Percentiles rank a stretch among this genome's conserved stretches.
These are phyloP conservation scores for Aegypius monachus DNA, from an alignment of 2,113 vertebrate genomes.

Conservation along the genomic window DNA sequence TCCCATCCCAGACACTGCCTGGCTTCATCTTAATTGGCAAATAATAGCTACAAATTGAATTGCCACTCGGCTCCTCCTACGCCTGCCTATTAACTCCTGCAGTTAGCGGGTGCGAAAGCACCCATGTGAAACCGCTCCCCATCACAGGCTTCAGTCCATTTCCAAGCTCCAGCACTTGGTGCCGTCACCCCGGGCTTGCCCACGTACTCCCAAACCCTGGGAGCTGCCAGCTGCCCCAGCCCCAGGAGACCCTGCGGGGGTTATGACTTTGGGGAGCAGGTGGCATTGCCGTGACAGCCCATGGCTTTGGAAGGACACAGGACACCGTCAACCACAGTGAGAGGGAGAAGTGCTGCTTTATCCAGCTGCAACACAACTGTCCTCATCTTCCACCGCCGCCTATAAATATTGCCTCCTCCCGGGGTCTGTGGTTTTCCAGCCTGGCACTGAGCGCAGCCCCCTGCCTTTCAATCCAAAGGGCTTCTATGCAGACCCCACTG, in stretches of 20 bases:
- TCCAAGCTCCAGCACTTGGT: background rate
- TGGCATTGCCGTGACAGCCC: background rate
- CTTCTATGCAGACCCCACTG: background rate
- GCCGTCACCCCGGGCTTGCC: background rate
- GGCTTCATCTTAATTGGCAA: slow-evolving; percentile 16
- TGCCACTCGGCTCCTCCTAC: slow-evolving; percentile 34
- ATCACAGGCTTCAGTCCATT: background rate
- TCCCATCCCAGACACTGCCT: background rate
- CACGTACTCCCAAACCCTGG: background rate
- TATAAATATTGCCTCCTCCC: background rate
- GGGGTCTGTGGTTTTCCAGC: background rate
- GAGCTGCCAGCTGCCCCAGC: background rate
- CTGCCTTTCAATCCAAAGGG: background rate
- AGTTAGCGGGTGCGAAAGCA: background rate
- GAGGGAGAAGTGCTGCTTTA: background rate
- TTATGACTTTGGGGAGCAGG: fast-evolving
- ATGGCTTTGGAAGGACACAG: background rate
- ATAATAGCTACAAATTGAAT: background rate
- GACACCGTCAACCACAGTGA: background rate
- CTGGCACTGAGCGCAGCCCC: fast-evolving
- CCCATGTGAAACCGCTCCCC: background rate
- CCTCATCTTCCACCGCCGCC: fast-evolving
- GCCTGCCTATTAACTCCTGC: background rate
- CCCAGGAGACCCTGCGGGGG: background rate
- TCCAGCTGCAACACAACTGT: background rate